phyloP scores from a whole-genome alignment of 2,113 vertebrate species.

The Cinclus mexicanus region DNA sequence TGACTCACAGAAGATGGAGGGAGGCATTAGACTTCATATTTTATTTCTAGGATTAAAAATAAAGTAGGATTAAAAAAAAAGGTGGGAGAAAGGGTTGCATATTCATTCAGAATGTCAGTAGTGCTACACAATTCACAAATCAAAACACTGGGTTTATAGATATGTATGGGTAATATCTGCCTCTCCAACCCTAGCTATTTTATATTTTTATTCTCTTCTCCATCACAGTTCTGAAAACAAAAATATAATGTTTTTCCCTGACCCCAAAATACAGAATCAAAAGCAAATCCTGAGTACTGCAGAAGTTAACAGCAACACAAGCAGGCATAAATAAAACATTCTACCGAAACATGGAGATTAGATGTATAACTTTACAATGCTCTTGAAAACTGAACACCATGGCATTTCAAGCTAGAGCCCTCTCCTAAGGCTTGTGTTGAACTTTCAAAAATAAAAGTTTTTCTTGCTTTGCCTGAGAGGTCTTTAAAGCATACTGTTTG shows the following conservation, averaged over 20 bases:
- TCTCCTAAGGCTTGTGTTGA: neutral
- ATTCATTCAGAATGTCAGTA: neutral
- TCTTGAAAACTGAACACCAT: neutral
- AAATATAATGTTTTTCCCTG: neutral
- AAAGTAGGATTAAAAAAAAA: neutral
- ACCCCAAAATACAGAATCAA: neutral
- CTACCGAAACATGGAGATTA: neutral
- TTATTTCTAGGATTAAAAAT: neutral
- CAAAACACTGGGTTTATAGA: neutral
- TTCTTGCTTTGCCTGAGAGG: neutral
- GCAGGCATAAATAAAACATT: neutral
- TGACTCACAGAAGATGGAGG: neutral
- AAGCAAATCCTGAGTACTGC: neutral
- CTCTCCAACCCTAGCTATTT: neutral
- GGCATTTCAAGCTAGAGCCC: neutral
- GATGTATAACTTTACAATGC: neutral
- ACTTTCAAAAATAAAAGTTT: neutral
- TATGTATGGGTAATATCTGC: neutral
- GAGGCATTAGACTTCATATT: neutral
- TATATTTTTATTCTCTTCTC: neutral
- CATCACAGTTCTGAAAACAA: neutral
- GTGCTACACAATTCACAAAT: neutral
- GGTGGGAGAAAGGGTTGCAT: fast-evolving
- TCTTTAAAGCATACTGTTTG: neutral
- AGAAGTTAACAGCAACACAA: neutral